Conservation (phyloP, 2,797 vertebrate species). For the Lacerta agilis region DNA sequence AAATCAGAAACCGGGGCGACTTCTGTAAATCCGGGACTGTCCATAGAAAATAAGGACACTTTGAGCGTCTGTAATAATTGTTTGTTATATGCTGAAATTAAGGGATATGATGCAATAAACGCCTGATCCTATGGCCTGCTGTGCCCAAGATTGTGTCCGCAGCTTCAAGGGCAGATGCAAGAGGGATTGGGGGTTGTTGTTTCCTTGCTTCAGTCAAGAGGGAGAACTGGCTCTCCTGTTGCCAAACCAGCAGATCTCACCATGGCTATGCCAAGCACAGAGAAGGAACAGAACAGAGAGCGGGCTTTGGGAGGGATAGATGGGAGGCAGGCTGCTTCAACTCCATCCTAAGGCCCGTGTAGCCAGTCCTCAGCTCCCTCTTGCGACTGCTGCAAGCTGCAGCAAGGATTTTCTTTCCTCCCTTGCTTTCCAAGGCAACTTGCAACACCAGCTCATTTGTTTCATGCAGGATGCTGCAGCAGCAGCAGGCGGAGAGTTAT, state of each 20-base stretch:
- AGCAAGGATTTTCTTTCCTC: conserved; percentile 7
- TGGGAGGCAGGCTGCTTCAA: neutral
- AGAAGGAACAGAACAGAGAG: neutral
- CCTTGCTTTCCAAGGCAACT: neutral
- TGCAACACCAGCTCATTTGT: conserved; percentile 2
- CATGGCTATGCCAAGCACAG: neutral
- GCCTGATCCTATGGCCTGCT: neutral
- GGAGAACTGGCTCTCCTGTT: neutral
- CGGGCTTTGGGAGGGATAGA: neutral
- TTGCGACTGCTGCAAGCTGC: conserved; percentile 35
- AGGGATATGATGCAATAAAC: conserved; percentile 40
- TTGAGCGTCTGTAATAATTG: conserved; percentile 51
- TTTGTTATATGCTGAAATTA: conserved; percentile 67
- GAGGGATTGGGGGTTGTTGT: neutral
- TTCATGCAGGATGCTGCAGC: neutral
- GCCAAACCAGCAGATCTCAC: neutral
- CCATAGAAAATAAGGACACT: too few relatives aligned
- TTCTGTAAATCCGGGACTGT: too few relatives aligned
- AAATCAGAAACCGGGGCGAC: too few relatives aligned
- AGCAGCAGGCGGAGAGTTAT: neutral
- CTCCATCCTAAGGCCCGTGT: neutral
- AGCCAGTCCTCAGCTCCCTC: conserved; percentile 39
- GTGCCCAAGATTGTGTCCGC: neutral
- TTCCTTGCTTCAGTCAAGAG: neutral
- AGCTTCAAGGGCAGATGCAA: neutral